These are phyloP conservation scores for Subanguina moxae DNA, from an alignment of 1,140 invertebrate species.

Conservation along the genomic window DNA sequence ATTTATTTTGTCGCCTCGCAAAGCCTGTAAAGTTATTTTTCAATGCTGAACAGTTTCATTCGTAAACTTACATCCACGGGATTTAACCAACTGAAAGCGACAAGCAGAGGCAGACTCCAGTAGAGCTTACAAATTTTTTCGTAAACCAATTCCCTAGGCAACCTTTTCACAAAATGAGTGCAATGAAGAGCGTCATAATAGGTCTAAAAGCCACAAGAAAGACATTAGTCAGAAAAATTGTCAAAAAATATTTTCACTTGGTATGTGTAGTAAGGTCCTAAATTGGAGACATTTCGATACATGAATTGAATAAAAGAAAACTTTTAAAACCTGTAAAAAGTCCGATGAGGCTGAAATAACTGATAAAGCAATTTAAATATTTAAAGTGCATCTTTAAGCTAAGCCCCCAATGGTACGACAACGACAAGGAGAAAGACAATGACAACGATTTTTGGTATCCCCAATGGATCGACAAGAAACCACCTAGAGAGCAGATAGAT, in stretches of 20 bases:
- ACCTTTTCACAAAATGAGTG: background rate
- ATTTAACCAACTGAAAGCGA: slow-evolving; percentile 46
- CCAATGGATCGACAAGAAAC: no score
- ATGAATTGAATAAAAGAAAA: background rate
- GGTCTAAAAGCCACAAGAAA: slow-evolving; percentile 55
- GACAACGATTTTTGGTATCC: no score
- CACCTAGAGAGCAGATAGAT: no score
- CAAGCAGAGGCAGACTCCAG: slow-evolving; percentile 52
- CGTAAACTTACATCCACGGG: slow-evolving; percentile 49
- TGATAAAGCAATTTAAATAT: no score
- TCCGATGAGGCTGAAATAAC: slow-evolving; percentile 41
- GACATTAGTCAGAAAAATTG: slow-evolving; percentile 28
- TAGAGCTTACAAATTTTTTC: slow-evolving; percentile 30
- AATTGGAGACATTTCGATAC: background rate
- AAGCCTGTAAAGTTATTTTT: slow-evolving; percentile 31
- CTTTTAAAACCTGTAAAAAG: slow-evolving; percentile 49
- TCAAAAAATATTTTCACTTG: slow-evolving; percentile 5
- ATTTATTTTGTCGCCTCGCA: slow-evolving; percentile 57
- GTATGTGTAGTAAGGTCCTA: slow-evolving; percentile 56
- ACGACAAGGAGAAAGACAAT: no score
- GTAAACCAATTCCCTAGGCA: slow-evolving; percentile 25
- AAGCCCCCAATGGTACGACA: no score
- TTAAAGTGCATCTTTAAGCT: no score
- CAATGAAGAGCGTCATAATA: slow-evolving; percentile 32
- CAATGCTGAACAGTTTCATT: slow-evolving; percentile 21